Percentiles rank a stretch among this genome's conserved stretches.
These are phyloP conservation scores for Tamandua tetradactyla DNA, from an alignment of 2,797 vertebrate genomes.

Conservation along the genomic window DNA sequence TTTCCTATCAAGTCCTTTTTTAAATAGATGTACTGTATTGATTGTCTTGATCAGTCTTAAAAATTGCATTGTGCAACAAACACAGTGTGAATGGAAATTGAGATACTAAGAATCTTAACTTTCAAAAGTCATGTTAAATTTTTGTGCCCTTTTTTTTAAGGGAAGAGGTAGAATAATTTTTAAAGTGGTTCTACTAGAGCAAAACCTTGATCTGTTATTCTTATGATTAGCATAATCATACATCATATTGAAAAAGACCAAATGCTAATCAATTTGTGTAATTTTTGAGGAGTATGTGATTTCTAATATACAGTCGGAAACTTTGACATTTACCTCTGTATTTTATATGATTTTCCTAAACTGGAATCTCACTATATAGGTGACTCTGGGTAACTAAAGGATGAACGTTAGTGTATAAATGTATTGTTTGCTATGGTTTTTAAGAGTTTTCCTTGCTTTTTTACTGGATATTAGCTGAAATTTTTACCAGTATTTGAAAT, in stretches of 20 bases:
- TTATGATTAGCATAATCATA: constrained; percentile 43
- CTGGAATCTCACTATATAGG: neutral
- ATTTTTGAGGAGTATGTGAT: constrained; percentile 42
- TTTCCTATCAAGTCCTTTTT: constrained; percentile 46
- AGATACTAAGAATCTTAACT: constrained; percentile 48
- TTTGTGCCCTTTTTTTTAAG: constrained; percentile 14
- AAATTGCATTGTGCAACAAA: constrained; percentile 61
- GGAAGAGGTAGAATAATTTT: constrained; percentile 48
- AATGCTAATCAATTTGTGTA: constrained; percentile 2
- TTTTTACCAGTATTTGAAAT: constrained; percentile 40
- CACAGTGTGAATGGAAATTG: constrained; percentile 38
- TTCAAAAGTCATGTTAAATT: constrained; percentile 48
- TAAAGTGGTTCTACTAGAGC: constrained; percentile 35
- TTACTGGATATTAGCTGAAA: constrained; percentile 33
- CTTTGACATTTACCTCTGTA: constrained; percentile 48
- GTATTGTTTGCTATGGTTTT: constrained; percentile 53
- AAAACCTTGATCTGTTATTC: constrained; percentile 43
- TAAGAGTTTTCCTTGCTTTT: neutral
- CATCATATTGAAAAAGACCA: constrained; percentile 43
- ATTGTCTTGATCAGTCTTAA: constrained; percentile 10
- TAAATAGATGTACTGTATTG: constrained; percentile 52
- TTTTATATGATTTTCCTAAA: constrained; percentile 54
- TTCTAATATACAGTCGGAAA: constrained; percentile 46
- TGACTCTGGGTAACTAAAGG: constrained; percentile 16
- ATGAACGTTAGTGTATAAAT: constrained; percentile 24